phyloP scores from a whole-genome alignment of 2,888 invertebrate species.

The Drosophila anomalata region DNA sequence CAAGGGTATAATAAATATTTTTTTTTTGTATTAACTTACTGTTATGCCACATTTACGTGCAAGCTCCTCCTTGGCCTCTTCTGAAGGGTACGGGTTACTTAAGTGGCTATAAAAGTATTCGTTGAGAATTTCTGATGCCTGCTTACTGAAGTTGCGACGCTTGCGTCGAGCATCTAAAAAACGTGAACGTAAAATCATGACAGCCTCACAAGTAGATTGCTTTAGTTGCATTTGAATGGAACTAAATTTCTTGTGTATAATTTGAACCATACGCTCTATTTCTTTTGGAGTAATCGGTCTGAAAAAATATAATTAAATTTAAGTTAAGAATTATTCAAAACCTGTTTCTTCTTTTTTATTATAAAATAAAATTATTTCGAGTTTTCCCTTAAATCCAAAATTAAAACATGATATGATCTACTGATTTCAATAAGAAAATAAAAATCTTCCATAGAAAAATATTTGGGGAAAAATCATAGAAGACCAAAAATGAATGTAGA shows the following conservation, averaged over 20 bases:
- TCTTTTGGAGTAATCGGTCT: conserved; percentile 99
- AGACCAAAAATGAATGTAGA: too few relatives aligned
- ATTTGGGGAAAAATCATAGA: too few relatives aligned
- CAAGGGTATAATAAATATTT: too few relatives aligned
- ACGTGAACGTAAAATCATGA: conserved; percentile 95
- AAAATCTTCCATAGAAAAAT: too few relatives aligned
- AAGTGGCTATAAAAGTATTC: conserved; percentile 99
- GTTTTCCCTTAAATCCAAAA: too few relatives aligned
- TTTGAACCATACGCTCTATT: conserved; percentile 99
- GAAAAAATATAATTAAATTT: conserved; percentile 11
- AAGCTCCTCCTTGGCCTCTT: conserved; percentile 99
- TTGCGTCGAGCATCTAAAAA: conserved; percentile 93
- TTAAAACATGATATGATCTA: too few relatives aligned
- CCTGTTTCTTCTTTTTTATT: too few relatives aligned
- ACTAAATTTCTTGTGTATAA: conserved; percentile 99
- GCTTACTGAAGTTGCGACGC: conserved; percentile 99
- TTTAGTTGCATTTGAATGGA: conserved; percentile 99
- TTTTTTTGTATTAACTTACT: conserved; percentile 85
- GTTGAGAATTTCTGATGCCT: conserved; percentile 99
- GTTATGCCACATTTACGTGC: conserved; percentile 99
- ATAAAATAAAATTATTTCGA: too few relatives aligned
- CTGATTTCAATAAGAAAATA: too few relatives aligned
- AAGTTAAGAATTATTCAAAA: background rate
- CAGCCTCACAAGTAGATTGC: conserved; percentile 99
- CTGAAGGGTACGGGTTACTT: conserved; percentile 99